Evolutionary conservation across 2,797 vertebrate genomes (phyloP), one percentile per base, ranked within the genome.

Genomic region (Brachymystax lenok): DNA sequence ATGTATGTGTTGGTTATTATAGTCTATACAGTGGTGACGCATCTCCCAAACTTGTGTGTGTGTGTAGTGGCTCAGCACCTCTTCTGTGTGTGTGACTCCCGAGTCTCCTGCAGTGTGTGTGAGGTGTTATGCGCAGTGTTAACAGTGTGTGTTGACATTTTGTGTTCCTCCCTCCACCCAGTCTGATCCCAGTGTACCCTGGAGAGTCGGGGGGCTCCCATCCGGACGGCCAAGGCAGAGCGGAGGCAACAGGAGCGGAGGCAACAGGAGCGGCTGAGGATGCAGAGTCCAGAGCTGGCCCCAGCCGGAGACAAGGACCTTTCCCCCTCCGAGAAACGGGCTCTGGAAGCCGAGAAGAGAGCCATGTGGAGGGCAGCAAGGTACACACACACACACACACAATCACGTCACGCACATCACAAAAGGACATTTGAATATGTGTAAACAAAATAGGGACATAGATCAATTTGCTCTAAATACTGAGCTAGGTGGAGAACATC

Each of bases 351-450:
- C 0, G 98, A 99, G 91, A 99, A 99, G 86, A 93, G 98, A 4
- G 98, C 98, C 1, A 97, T 99, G 95, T 99, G 98, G 98, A 94
- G 98, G 86, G 98, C 98, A 0, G 98, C 98, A 86, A 95, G 98
- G 98, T 99, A 93, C 40, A 16, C 3, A 5, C 21, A 17, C 61
- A 7, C 46, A 50, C 71, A 64, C 14, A 24, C 19, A 19, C 40
- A 16, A 0, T 10, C 40, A 40, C 8, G 7, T 40, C 40, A 46
- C 40, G 10, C 40, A 46, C 40, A 13, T 46, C 40, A 46, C 40
- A 50, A 10, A 28, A 51, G 40, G 10, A 33, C 35, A 21, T n/a
- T 17, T 69, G 3, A 13, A 16, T 8, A 30, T 8, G 64, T 27
- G 10, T 51, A 46, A 21, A 46, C 10, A 46, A 46, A 46, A 12